Base-by-base conservation (phyloP, 2,113 vertebrate genomes). In the Rhinogobius similis region DNA sequence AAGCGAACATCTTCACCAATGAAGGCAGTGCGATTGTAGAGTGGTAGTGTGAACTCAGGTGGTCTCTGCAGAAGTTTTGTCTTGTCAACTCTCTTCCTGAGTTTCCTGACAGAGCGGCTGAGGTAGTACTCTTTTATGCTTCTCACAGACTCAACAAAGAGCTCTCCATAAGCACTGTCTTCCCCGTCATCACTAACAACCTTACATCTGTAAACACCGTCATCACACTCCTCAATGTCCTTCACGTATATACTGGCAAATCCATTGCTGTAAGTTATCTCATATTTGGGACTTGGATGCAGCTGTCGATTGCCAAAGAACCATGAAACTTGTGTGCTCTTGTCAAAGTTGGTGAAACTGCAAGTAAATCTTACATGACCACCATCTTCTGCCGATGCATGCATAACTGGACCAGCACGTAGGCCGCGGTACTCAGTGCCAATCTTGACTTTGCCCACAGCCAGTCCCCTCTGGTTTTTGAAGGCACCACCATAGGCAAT, bases 1-100 rank as follows among this genome's bases (percentile, higher is more conserved):
- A 98, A 99, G 48, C 98, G 95, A 64, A 99, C 94, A 56, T 96
- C 95, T 88, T 99, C 96, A 62, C 97, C 96, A 24, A 97, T 80
- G 2, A 98, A 99, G 4, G 95, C 96, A 23, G 95, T 91, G 68
- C 93, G 94, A 55, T 99, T 97, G 80, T 95, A 99, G 63, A 99
- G 91, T 70, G 98, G 98, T 82, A 99, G 82, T 56, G 98, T 99
- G 82, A 99, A 98, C 92, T 99, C 98, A 76, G 98, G 97, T 79
- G 97, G 96, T 81, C 88, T 95, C 87, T 98, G 95, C 43, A 97
- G 83, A 53, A 99, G 91, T 87, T 92, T 95, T 74, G 94, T 93
- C 58, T 94, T 90, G 77, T 99, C 97, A 64, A 96, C 91, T 67
- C 94, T 95, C 76, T 91, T 94, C 78, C 94, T 98, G 52, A 96